Evolutionary conservation across 2,888 invertebrate species (phyloP).

Genomic region (Ichneumoninae sp.): DNA sequence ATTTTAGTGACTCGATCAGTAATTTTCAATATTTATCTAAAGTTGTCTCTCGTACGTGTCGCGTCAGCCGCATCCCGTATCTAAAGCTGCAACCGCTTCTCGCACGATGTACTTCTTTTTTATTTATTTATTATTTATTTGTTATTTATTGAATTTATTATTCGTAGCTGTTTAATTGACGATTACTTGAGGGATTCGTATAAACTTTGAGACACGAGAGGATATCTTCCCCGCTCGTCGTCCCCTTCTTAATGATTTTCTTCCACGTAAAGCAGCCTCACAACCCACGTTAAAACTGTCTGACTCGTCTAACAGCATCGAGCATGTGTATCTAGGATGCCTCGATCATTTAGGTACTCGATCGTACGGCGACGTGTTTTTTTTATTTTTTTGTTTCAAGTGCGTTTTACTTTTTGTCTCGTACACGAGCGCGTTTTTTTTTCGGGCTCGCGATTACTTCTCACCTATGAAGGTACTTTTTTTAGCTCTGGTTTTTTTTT

Average conservation of each 20-base stretch:
- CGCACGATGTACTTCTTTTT: slow-evolving; percentile 58
- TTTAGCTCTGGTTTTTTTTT: slow-evolving; percentile 49
- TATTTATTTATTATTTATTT: slow-evolving; percentile 20
- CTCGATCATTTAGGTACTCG: slow-evolving; percentile 64
- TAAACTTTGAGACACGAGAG: slow-evolving; percentile 48
- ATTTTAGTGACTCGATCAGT: neutral
- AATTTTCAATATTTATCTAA: slow-evolving; percentile 18
- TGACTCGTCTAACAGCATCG: slow-evolving; percentile 70
- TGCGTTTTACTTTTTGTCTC: slow-evolving; percentile 46
- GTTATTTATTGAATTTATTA: slow-evolving; percentile 20
- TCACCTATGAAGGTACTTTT: slow-evolving; percentile 42
- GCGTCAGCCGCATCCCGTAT: slow-evolving; percentile 58
- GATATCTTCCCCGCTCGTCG: slow-evolving; percentile 30
- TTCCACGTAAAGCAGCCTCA: slow-evolving; percentile 62
- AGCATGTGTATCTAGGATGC: slow-evolving; percentile 64
- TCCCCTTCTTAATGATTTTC: slow-evolving; percentile 55
- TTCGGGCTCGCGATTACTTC: slow-evolving; percentile 51
- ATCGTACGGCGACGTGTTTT: slow-evolving; percentile 64
- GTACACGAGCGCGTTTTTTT: slow-evolving; percentile 51
- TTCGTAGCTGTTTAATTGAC: slow-evolving; percentile 35
- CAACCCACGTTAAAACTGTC: slow-evolving; percentile 65
- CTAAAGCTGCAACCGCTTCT: slow-evolving; percentile 64
- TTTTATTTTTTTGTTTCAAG: slow-evolving; percentile 49
- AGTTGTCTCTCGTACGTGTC: slow-evolving; percentile 55
- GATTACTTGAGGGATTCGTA: slow-evolving; percentile 34